phyloP scores from a whole-genome alignment of 2,113 vertebrate genomes.

The Ancistrus triradiatus region DNA sequence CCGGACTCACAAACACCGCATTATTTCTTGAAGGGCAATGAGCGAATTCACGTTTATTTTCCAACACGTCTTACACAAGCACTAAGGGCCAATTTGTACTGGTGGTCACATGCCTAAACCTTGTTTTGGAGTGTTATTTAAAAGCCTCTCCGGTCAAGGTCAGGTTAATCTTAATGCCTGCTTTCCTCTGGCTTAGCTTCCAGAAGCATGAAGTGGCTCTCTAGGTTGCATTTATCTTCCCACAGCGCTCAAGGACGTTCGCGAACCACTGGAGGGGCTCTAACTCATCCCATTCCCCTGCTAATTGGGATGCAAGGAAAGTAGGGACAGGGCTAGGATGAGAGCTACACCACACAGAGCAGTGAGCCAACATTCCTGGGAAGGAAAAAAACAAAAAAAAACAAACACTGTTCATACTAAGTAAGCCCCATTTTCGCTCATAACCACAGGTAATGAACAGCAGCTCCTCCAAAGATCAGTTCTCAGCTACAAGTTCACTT shows the following conservation, averaged over 20 bases:
- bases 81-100: too few relatives aligned
- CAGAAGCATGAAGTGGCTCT: conserved; percentile 24
- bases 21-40: too few relatives aligned
- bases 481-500: too few relatives aligned
- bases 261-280: conserved; percentile 11
- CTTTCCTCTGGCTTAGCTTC: conserved; percentile 26
- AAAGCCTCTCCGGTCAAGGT: conserved; percentile 70
- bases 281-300: conserved; percentile 8
- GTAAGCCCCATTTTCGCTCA: neutral
- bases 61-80: too few relatives aligned
- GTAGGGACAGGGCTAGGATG: conserved; percentile 10
- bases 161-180: conserved; percentile 53
- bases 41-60: too few relatives aligned
- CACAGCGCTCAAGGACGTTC: conserved; percentile 41
- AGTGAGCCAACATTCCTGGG: conserved; percentile 9
- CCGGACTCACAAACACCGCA: too few relatives aligned
- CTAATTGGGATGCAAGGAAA: conserved; percentile 37
- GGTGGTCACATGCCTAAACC: conserved; percentile 64
- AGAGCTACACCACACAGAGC: neutral
- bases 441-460: neutral
- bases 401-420: neutral
- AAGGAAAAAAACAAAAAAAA: neutral
- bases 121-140: conserved; percentile 67
- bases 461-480: too few relatives aligned
- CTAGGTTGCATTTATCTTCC: conserved; percentile 37